phyloP scores from a whole-genome alignment of 2,888 invertebrate species.

The Lasius fuliginosus region DNA sequence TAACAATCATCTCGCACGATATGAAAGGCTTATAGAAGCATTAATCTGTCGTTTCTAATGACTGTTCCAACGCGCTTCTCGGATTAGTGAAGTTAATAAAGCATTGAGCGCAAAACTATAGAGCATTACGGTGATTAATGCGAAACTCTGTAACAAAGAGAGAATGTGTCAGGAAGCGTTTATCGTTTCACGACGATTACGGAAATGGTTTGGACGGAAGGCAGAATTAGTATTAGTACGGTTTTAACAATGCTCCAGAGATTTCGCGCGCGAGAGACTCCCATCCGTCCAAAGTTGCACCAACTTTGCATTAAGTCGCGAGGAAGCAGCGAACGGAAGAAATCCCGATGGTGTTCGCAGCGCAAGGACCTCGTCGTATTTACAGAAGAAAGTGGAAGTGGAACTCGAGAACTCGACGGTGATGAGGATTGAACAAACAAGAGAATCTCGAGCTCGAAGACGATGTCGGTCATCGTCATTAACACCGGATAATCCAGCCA shows the following conservation, averaged over 20 bases:
- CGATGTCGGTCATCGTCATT: constrained; percentile 75
- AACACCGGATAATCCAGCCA: constrained; percentile 74
- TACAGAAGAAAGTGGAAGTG: constrained; percentile 70
- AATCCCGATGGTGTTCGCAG: constrained; percentile 66
- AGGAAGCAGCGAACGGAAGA: constrained; percentile 51
- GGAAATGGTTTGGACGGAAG: constrained; percentile 50
- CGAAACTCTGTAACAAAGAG: constrained; percentile 39
- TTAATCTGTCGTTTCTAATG: constrained; percentile 29
- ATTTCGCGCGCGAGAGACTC: constrained; percentile 31
- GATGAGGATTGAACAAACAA: constrained; percentile 72
- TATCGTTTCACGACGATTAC: constrained; percentile 49
- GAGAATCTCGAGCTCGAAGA: constrained; percentile 65
- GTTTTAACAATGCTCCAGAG: constrained; percentile 44
- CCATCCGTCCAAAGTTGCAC: constrained; percentile 39
- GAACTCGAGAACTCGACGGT: constrained; percentile 41
- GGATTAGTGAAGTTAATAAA: constrained; percentile 30
- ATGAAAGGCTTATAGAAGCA: not conserved
- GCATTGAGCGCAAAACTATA: constrained; percentile 33
- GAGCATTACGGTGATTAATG: constrained; percentile 40
- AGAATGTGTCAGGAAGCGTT: constrained; percentile 36
- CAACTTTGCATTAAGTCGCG: constrained; percentile 61
- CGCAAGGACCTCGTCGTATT: constrained; percentile 62
- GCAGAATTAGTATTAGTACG: constrained; percentile 39
- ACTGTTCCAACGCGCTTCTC: constrained; percentile 14
- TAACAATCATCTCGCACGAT: not conserved